Base-by-base conservation (phyloP, 2,113 vertebrate species). In the Elachura formosa region DNA sequence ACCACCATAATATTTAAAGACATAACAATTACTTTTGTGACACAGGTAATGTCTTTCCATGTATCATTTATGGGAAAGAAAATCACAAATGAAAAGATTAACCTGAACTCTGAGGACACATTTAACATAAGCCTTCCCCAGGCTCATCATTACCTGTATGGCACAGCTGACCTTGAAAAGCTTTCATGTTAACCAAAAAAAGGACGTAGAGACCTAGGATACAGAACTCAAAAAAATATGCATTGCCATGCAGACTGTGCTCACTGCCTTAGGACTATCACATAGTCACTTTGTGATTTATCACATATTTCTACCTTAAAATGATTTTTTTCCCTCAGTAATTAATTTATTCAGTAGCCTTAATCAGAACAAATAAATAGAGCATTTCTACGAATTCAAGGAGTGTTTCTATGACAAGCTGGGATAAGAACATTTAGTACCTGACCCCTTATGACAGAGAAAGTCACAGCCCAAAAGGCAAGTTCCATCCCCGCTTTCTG, bases 131-230 rank as follows among this genome's bases (percentile, higher is more conserved):
- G 84, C 92, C 81, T 84, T 51, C 75, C 54, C 74, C 48, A 73
- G 78, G 81, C 75, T 96, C 81, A 28, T 94, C 84, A 71, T 93
- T 92, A 96, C 86, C 36, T 68, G 29, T 38, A 41, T 88, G 66
- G 71, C 46, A 94, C 11, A 89, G 71, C 86, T 95, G 97, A 97
- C 91, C 95, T 97, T 96, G 94, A 94, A 96, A 95, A 93, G 52
- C 88, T 96, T 95, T 90, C 80, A 84, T 38, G 46, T 79, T 86
- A 93, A 75, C 61, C 22, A 49, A 17, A 64, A 93, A 92, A 54
- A 59, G 12, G 55, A 74, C 23, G 46, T 18, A 29, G 21, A 81
- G 66, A 61, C 25, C 63, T 71, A 72, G 67, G 75, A 92, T 29
- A 79, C 49, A 67, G 49, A 92, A 59, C 26, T 69, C 18, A 48